These are phyloP conservation scores for Nephrotoma appendiculata DNA, from an alignment of 2,888 invertebrate species.

Conservation along the genomic window DNA sequence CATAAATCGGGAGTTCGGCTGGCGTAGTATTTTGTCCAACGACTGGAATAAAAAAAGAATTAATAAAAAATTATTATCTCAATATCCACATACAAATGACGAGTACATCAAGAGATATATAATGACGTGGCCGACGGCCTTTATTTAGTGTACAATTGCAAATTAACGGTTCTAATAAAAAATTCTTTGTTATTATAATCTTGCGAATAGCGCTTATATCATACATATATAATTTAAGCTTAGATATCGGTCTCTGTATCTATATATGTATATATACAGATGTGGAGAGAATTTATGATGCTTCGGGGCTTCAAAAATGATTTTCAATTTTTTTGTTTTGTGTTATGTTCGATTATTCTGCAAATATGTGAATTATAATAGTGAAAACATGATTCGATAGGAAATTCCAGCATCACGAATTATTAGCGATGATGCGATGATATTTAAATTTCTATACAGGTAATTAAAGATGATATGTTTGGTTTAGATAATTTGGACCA, in stretches of 20 bases:
- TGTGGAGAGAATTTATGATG: not conserved
- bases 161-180: not conserved
- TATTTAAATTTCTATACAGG: not conserved
- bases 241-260: not conserved
- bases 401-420: not conserved
- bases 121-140: not conserved
- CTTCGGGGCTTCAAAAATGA: not conserved
- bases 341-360: not conserved
- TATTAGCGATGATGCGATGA: not conserved
- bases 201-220: not conserved
- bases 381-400: not conserved
- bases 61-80: not conserved
- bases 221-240: not conserved
- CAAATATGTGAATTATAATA: not conserved
- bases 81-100: not conserved
- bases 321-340: not conserved
- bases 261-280: not conserved
- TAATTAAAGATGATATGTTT: not conserved
- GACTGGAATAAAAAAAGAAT: slow-evolving; percentile 38
- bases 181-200: not conserved
- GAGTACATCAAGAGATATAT: not conserved
- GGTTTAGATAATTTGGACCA: not conserved
- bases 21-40: slow-evolving; percentile 73
- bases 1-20: slow-evolving; percentile 65
- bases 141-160: not conserved